Conservation (phyloP, 2,888 invertebrate genomes). For the Oligia latruncula region DNA sequence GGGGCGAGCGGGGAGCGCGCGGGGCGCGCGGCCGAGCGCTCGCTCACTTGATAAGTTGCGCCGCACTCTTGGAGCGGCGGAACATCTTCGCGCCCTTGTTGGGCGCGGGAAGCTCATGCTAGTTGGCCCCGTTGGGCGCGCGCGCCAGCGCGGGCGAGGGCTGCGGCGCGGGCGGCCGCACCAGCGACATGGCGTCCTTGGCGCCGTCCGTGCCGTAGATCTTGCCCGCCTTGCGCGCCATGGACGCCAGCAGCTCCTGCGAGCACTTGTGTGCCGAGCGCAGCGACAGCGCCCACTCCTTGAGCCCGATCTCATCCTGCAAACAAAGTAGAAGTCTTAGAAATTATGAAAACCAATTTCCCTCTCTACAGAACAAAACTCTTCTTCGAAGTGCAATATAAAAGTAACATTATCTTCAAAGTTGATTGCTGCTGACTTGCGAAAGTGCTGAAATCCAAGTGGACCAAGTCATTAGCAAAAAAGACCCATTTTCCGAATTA, state of each 20-base stretch:
- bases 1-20: slow-evolving; percentile 12
- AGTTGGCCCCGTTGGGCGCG: slow-evolving; percentile 87
- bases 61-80: slow-evolving; percentile 90
- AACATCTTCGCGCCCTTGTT: slow-evolving; percentile 89
- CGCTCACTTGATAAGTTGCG: slow-evolving; percentile 88
- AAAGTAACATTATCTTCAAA: neutral
- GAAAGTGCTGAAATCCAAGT: neutral
- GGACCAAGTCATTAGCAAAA: neutral
- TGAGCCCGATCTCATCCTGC: slow-evolving; percentile 99
- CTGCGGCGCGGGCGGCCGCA: slow-evolving; percentile 84
- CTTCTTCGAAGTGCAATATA: neutral
- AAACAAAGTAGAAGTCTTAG: slow-evolving; percentile 31
- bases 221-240: slow-evolving; percentile 99
- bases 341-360: neutral
- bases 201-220: slow-evolving; percentile 96
- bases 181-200: slow-evolving; percentile 87
- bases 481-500: neutral
- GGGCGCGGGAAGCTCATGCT: slow-evolving; percentile 87
- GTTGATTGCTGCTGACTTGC: too few relatives aligned
- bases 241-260: slow-evolving; percentile 97
- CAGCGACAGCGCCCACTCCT: slow-evolving; percentile 99
- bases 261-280: slow-evolving; percentile 99
- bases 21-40: slow-evolving; percentile 10
- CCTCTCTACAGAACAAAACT: neutral
- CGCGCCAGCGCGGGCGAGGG: slow-evolving; percentile 87